Evolutionary conservation across 1,140 invertebrate species (phyloP).

Genomic region (Drosophila pectinifera): DNA sequence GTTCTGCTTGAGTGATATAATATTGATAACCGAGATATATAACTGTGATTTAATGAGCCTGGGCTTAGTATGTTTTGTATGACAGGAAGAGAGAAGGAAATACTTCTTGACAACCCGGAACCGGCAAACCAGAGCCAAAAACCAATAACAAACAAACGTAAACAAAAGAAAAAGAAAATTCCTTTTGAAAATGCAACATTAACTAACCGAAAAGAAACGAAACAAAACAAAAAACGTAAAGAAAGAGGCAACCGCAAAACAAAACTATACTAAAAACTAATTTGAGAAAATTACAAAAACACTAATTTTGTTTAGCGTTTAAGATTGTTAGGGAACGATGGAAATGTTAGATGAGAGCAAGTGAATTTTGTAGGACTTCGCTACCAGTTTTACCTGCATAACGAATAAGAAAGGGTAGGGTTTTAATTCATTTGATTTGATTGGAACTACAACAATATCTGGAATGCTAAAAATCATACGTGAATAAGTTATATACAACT

Average conservation of each 20-base stretch:
- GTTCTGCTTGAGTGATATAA: conserved; percentile 63
- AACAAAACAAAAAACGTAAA: conserved; percentile 72
- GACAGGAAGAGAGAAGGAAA: conserved; percentile 26
- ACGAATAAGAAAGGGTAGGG: conserved; percentile 45
- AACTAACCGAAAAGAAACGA: conserved; percentile 49
- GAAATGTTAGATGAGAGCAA: conserved; percentile 31
- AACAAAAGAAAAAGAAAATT: conserved; percentile 52
- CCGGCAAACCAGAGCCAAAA: conserved; percentile 27
- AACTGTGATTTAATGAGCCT: conserved; percentile 79
- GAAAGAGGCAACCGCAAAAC: conserved; percentile 75
- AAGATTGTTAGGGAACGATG: conserved; percentile 56
- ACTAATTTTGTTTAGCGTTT: conserved; percentile 64
- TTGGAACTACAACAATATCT: conserved; percentile 38
- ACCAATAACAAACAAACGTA: conserved; percentile 32
- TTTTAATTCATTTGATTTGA: conserved; percentile 41
- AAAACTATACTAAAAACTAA: conserved; percentile 51
- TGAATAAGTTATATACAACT: conserved; percentile 65
- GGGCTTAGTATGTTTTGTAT: conserved; percentile 65
- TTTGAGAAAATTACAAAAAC: conserved; percentile 37
- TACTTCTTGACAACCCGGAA: conserved; percentile 28
- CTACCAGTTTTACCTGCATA: conserved; percentile 84
- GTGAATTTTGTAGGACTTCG: conserved; percentile 57
- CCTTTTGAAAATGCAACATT: conserved; percentile 51
- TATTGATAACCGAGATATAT: conserved; percentile 63
- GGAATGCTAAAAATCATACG: conserved; percentile 35